Base-by-base conservation (phyloP, 1,140 invertebrate genomes). In the Liolophura sinensis region DNA sequence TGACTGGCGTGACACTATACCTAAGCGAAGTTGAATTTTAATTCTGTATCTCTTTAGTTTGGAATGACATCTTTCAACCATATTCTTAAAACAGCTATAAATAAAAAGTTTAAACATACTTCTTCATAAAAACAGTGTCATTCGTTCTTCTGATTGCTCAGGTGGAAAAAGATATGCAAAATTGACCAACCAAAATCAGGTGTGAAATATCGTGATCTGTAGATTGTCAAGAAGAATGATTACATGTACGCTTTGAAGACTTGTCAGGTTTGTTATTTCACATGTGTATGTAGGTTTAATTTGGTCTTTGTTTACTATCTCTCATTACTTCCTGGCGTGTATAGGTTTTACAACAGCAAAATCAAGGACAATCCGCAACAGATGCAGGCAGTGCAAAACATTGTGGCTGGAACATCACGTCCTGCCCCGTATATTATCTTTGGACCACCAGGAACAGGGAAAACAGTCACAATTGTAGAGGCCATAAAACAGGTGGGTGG, bases 401-500 rank as follows among this genome's bases (percentile, higher is more conserved):
- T 97, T 67, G 74, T 97, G 18, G 87, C 71, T 31, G 79, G 83
- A 40, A 73, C 71, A n/a, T 81, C 89, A 11, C 85, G 90, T 15
- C 91, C 92, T 0, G 84, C 92, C 64, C 95, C 95, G 0, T 97
- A 97, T 75, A 85, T 96, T 6, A 91, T 98, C 64, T 97, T 92
- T 85, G 96, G 96, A 1, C 95, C 95, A 40, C 95, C 95, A 0
- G 95, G 95, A 27, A 82, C 95, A 12, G 95, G 95, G n/a, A 97
- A 98, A 87, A 97, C 95, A 0, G 85, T 95, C 0, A 97, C 95
- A 6, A 82, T 97, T 15, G 91, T 95, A 18, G 95, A 98, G 86
- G 88, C 90, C 0, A 89, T 95, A 40, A 80, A 95, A 56, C 95
- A 98, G 85, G 88, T 95, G 67, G 63, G 48, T 46, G 18, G n/a